These are phyloP conservation scores for Aphelinus atriplicis DNA, from an alignment of 1,140 invertebrate species.

Conservation along the genomic window DNA sequence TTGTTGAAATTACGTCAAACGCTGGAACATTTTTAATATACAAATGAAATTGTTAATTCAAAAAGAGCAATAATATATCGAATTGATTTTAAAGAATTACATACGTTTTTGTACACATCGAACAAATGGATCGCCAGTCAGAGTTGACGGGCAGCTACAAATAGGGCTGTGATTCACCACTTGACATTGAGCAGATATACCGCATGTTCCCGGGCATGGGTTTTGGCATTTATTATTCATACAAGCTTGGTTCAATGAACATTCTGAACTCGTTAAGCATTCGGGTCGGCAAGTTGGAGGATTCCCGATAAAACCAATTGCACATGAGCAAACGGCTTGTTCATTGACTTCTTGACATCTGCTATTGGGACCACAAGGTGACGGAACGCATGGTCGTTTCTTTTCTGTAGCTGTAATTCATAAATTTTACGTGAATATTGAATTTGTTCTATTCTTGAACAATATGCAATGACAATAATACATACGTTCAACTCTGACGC, in stretches of 20 bases:
- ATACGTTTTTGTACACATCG: slow-evolving; percentile 56
- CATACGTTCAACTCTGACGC: slow-evolving; percentile 50
- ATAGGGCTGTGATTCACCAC: slow-evolving; percentile 82
- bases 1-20: slow-evolving; percentile 69
- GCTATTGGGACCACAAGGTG: slow-evolving; percentile 70
- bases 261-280: slow-evolving; percentile 64
- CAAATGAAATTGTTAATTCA: slow-evolving; percentile 35
- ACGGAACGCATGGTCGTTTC: slow-evolving; percentile 65
- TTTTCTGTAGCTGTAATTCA: slow-evolving; percentile 43
- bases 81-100: slow-evolving; percentile 40
- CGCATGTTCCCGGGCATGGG: slow-evolving; percentile 68
- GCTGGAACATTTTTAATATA: slow-evolving; percentile 69
- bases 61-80: background rate
- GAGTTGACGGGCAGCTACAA: slow-evolving; percentile 74
- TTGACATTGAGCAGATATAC: slow-evolving; percentile 70
- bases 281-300: slow-evolving; percentile 68
- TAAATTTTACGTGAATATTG: no score
- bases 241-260: slow-evolving; percentile 61
- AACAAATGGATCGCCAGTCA: slow-evolving; percentile 78
- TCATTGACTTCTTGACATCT: slow-evolving; percentile 64
- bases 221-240: slow-evolving; percentile 66
- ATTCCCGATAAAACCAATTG: slow-evolving; percentile 60
- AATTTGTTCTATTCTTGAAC: slow-evolving; percentile 28
- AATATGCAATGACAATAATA: slow-evolving; percentile 60
- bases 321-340: slow-evolving; percentile 62